Conservation (phyloP, 1,140 invertebrate species). For the Linepithema humile region DNA sequence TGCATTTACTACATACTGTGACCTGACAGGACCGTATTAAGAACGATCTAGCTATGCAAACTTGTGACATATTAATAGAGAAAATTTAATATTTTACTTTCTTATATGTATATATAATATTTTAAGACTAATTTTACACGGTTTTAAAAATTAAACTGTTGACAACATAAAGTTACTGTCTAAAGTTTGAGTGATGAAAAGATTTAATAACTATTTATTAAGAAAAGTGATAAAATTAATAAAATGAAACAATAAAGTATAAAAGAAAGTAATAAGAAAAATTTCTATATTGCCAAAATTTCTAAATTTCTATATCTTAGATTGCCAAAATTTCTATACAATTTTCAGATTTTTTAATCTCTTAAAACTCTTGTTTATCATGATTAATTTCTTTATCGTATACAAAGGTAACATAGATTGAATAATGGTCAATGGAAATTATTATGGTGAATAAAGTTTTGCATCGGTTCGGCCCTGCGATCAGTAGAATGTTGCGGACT, state of each 20-base stretch:
- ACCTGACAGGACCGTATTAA: background rate
- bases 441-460: background rate
- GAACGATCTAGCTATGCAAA: slow-evolving; percentile 14
- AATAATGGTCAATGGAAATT: background rate
- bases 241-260: background rate
- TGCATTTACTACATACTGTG: slow-evolving; percentile 13
- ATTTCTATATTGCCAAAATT: background rate
- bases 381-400: background rate
- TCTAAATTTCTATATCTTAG: too few relatives aligned
- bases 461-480: background rate
- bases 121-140: background rate
- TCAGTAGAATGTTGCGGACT: slow-evolving; percentile 2
- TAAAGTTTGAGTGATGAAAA: background rate
- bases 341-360: background rate
- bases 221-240: background rate
- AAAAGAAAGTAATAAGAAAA: background rate
- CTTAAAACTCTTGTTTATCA: background rate
- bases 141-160: background rate
- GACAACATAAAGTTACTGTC: background rate
- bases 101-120: background rate
- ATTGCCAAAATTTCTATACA: background rate
- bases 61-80: background rate
- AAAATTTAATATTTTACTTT: background rate
- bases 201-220: background rate
- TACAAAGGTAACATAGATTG: background rate